phyloP scores from a whole-genome alignment of 2,113 vertebrate genomes.

The Oriolus oriolus region DNA sequence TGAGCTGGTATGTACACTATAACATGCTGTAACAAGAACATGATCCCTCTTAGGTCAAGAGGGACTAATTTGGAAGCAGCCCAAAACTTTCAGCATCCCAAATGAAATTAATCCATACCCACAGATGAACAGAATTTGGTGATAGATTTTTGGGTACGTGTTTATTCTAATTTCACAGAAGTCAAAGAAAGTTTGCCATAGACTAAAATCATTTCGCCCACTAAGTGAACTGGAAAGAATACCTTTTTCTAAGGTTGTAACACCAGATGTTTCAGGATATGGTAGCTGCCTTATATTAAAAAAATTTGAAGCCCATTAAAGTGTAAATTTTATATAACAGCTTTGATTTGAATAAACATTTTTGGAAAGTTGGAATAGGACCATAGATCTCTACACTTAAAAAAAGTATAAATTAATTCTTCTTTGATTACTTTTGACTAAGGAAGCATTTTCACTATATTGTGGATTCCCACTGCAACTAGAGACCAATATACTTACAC shows the following conservation, averaged over 20 bases:
- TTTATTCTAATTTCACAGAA: neutral
- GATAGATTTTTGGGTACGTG: neutral
- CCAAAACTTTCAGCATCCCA: neutral
- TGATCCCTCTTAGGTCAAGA: neutral
- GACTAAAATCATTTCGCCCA: neutral
- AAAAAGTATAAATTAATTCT: neutral
- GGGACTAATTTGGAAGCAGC: neutral
- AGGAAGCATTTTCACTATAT: neutral
- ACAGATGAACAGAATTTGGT: neutral
- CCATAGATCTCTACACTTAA: neutral
- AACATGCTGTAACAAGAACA: neutral
- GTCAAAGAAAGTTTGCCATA: neutral
- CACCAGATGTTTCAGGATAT: neutral
- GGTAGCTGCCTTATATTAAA: neutral
- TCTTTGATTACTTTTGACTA: neutral
- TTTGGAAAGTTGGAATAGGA: neutral
- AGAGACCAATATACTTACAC: neutral
- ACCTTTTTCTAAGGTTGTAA: neutral
- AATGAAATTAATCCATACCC: neutral
- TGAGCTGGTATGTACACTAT: neutral
- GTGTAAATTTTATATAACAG: neutral
- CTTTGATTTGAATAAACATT: neutral
- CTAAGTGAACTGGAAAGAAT: neutral
- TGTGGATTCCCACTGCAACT: neutral
- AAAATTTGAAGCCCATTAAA: neutral